A percentile compares a stretch with the other conserved stretches of the same genome.
These are phyloP conservation scores for Clarias fuscus DNA, from an alignment of 2,797 vertebrate species.

Conservation along the genomic window DNA sequence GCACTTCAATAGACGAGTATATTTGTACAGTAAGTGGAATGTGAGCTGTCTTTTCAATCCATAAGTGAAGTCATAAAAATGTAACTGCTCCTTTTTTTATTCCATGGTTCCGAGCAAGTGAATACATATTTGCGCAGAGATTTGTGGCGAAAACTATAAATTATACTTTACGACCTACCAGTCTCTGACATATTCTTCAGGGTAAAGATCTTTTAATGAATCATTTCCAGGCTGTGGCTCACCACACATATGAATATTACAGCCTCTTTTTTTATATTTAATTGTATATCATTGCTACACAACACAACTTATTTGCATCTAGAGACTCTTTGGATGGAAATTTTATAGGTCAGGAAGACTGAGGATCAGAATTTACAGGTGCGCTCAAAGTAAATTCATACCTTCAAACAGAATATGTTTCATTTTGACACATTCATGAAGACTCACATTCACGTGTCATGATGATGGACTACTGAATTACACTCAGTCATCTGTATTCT, in stretches of 20 bases:
- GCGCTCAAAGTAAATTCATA: not conserved
- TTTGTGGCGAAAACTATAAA: not conserved
- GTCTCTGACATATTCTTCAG: not conserved
- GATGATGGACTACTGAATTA: not conserved
- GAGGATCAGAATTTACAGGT: not conserved
- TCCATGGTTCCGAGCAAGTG: not conserved
- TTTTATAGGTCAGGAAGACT: not conserved
- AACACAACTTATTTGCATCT: not conserved
- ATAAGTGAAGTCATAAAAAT: not conserved
- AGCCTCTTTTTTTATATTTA: not conserved
- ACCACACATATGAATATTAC: not conserved
- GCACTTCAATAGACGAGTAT: slow-evolving; percentile 15
- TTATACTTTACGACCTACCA: not conserved
- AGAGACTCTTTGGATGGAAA: not conserved
- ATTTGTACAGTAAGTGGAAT: slow-evolving; percentile 3
- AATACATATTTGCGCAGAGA: not conserved
- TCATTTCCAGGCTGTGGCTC: not conserved
- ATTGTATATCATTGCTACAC: not conserved
- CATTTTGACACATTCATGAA: not conserved
- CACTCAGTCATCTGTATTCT: not conserved
- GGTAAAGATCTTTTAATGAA: not conserved
- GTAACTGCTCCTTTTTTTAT: not conserved
- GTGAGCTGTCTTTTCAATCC: slow-evolving; percentile 21
- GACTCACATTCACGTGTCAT: not conserved
- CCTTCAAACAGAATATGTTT: not conserved